Base-by-base conservation (phyloP, 2,113 vertebrate species). In the Mormyrus lacerda region DNA sequence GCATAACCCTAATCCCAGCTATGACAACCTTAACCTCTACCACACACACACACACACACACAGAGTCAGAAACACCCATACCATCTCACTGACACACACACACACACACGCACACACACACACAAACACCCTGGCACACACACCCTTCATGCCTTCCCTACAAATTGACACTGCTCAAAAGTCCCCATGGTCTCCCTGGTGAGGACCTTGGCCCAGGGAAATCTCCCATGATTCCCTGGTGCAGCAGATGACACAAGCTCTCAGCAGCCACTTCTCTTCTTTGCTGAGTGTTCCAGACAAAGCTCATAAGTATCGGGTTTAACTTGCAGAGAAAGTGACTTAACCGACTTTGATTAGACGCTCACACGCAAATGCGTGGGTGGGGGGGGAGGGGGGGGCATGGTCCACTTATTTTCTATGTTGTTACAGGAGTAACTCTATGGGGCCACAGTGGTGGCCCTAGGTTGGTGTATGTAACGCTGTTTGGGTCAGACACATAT, bases 211-310 rank as follows among this genome's bases (percentile, higher is more conserved):
- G 53, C 73, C 48, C 47, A 42, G 76, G 27, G 79, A 83, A 31
- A 51, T 50, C 9, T 89, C 48, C 39, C 88, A 61, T 85, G 79
- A 89, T 89, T 82, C 45, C 44, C 21, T n/a, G 58, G 50, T 82
- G 31, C 31, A 42, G 58, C 42, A 69, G 44, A 44, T 47, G 87
- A 31, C 39, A 53, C n/a, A 21, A 69, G 24, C 69, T 48, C 47
- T 21, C 47, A 55, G 35, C 88, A 53, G 69, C 27, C 88, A 47
- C 42, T 51, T 21, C 88, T 35, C 35, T 1, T 88, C 39, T 50
- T 53, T 13, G 61, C 45, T 79, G 65, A 45, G 27, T 50, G 35
- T 44, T 58, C 17, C 9, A n/a, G 53, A 58, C 53, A 89, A 45
- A 31, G 82, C 15, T 85, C 24, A 45, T 55, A 31, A 89, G 50